Evolutionary conservation across 2,113 vertebrate genomes (phyloP).

Genomic region (Scartelaos histophorus): DNA sequence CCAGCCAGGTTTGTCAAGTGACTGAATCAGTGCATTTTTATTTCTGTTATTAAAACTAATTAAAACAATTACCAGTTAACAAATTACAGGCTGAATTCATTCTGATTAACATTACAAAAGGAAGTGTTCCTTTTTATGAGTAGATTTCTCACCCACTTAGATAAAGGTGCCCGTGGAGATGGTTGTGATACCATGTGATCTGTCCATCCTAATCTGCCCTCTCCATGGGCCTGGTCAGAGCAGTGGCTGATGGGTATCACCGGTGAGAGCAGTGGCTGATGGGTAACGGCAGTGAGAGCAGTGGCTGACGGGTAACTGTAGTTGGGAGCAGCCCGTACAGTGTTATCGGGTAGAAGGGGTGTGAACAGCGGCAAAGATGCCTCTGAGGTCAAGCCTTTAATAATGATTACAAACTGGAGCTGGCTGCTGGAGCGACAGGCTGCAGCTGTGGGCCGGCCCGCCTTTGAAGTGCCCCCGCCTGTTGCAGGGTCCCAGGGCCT

Average conservation of each 20-base stretch:
- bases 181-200: not conserved
- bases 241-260: slow-evolving; percentile 70
- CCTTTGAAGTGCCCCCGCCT: slow-evolving; percentile 83
- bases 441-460: slow-evolving; percentile 80
- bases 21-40: not conserved
- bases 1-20: not conserved
- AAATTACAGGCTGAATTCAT: not conserved
- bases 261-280: slow-evolving; percentile 62
- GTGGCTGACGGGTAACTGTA: slow-evolving; percentile 73
- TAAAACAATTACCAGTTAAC: too few relatives aligned
- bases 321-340: slow-evolving; percentile 72
- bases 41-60: not conserved
- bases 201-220: not conserved
- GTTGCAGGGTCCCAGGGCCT: slow-evolving; percentile 78
- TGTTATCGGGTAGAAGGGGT: slow-evolving; percentile 74
- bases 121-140: not conserved
- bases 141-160: slow-evolving; percentile 3
- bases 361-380: slow-evolving; percentile 86
- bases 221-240: slow-evolving; percentile 32
- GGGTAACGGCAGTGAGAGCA: slow-evolving; percentile 7
- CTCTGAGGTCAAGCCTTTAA: slow-evolving; percentile 86
- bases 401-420: slow-evolving; percentile 87
- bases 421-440: slow-evolving; percentile 82
- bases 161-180: slow-evolving; percentile 13
- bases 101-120: not conserved